Percentiles rank a stretch among this genome's conserved stretches.
Evolutionary conservation across 2,888 invertebrate genomes (phyloP).

Genomic region (Dilophus febrilis): DNA sequence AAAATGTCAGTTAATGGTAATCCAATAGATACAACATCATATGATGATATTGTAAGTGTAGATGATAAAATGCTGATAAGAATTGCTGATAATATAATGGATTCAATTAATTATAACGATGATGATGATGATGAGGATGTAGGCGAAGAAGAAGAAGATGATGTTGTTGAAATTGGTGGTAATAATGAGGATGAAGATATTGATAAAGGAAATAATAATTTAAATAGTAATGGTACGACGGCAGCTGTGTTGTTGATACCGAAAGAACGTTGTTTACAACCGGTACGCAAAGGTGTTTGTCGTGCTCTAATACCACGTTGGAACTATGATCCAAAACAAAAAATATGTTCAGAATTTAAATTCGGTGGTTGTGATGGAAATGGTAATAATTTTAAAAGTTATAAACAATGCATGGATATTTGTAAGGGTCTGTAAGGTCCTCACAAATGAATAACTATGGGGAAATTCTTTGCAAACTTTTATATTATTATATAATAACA

Average conservation of each 20-base stretch:
- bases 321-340: conserved; percentile 32
- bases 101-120: conserved; percentile 24
- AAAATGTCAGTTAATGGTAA: no score
- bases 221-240: neutral
- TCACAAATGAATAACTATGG: neutral
- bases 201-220: neutral
- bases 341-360: conserved; percentile 34
- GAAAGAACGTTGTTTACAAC: conserved; percentile 8
- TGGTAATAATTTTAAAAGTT: conserved; percentile 34
- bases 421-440: conserved; percentile 34
- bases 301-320: conserved; percentile 28
- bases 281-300: conserved; percentile 26
- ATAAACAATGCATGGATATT: conserved; percentile 32
- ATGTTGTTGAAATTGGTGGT: neutral
- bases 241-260: conserved; percentile 1
- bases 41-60: conserved; percentile 7
- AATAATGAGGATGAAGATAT: neutral
- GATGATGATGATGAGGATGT: conserved; percentile 7
- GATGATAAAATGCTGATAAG: conserved; percentile 1
- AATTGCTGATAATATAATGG: conserved; percentile 22
- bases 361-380: conserved; percentile 41
- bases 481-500: no score
- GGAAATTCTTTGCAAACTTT: no score
- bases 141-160: conserved; percentile 3
- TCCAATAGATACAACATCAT: neutral